Conservation (phyloP, 2,797 vertebrate genomes). For the Chanos chanos region DNA sequence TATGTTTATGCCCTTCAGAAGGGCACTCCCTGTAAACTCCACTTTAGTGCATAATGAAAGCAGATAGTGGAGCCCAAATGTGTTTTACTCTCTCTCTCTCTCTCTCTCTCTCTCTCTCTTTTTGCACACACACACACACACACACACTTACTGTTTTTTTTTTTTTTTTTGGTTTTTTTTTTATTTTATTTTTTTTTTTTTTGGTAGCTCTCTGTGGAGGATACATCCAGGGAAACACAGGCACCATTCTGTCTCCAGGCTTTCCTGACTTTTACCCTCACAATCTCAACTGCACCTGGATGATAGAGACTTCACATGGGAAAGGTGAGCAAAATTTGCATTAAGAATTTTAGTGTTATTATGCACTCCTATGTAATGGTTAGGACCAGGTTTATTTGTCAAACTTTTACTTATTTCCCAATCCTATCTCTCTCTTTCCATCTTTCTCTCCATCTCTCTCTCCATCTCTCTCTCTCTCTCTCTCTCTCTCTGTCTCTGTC, state of each 20-base stretch:
- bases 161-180: background rate
- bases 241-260: slow-evolving; percentile 94
- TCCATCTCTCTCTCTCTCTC: too few relatives aligned
- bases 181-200: background rate
- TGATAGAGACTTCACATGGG: slow-evolving; percentile 93
- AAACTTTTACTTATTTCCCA: too few relatives aligned
- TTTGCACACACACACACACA: slow-evolving; percentile 20
- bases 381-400: too few relatives aligned
- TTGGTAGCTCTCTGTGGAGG: slow-evolving; percentile 89
- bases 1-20: slow-evolving; percentile 56
- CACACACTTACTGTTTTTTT: slow-evolving; percentile 2
- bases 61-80: slow-evolving; percentile 24
- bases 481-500: too few relatives aligned
- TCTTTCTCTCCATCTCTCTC: too few relatives aligned
- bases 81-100: slow-evolving; percentile 34
- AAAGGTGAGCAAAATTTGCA: slow-evolving; percentile 79
- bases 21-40: slow-evolving; percentile 53
- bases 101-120: slow-evolving; percentile 7
- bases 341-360: background rate
- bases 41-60: slow-evolving; percentile 51
- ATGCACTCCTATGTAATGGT: too few relatives aligned
- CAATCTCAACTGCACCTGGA: slow-evolving; percentile 98
- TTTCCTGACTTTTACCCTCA: slow-evolving; percentile 99
- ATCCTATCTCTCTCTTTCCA: too few relatives aligned
- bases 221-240: slow-evolving; percentile 89